Evolutionary conservation across 2,113 vertebrate species (phyloP), one percentile per base, ranked within the genome.

Genomic region (Mirounga angustirostris): DNA sequence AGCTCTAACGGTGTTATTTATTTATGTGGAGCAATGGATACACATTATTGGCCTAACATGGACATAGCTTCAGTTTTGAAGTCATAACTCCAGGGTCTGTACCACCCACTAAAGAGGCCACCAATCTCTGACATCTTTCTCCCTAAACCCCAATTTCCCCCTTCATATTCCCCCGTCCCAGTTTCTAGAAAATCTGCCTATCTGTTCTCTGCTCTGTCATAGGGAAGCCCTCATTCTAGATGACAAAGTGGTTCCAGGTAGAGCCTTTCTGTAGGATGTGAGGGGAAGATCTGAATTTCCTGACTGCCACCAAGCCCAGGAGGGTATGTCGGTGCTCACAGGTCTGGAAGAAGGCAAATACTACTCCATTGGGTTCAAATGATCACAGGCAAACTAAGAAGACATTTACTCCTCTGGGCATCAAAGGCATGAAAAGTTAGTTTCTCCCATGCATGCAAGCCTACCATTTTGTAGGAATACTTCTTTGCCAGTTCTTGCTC

Each of bases 401-500:
- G 73, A 74, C 52, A 65, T 36, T 26, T 54, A 84, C 65, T 74
- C 36, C 40, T 24, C 65, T 65, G 58, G 88, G 76, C 28, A 54
- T 89, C 36, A 65, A 50, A 14, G 13, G 56, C 0, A 0, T 7
- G 71, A 94, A 91, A 82, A 92, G 30, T 4, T 79, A n/a, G 83
- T 30, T 73, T 5, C 0, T 33, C 87, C 33, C 0, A 0, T 0
- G 50, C 6, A 21, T 74, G 58, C 52, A 80, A 96, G 97, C 97
- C 0, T 98, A 98, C 98, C 97, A 61, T 90, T 93, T 98, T 87
- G 1, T 78, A 98, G 61, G 97, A 96, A 71, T 98, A 91, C 83
- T 98, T 98, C 58, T 97, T 98, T 46, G 63, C 81, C 89, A 98
- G 61, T n/a, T 98, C 96, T 96, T 99, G 97, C 30, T 99, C 98